Evolutionary conservation across 2,797 vertebrate genomes (phyloP).

Genomic region (Falco concolor): DNA sequence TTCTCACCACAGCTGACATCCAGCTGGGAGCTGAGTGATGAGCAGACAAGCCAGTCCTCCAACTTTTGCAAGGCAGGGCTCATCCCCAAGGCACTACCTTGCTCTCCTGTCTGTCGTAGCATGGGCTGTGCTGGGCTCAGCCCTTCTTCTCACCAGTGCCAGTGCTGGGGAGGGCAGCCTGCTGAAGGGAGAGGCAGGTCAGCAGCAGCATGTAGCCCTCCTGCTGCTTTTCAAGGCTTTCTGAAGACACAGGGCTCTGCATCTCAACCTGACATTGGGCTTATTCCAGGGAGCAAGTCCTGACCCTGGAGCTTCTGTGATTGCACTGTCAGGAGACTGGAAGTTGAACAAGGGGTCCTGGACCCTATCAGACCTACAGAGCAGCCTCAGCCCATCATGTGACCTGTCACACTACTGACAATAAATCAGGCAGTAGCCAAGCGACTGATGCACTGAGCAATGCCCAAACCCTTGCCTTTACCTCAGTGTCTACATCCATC

Average conservation of each 20-base stretch:
- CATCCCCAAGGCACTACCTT: neutral
- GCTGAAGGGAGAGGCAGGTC: neutral
- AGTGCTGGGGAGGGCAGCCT: neutral
- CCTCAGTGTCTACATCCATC: neutral
- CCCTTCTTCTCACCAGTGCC: neutral
- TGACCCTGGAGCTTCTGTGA: neutral
- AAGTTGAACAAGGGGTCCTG: neutral
- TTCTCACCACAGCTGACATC: neutral
- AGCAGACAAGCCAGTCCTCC: neutral
- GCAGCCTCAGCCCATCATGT: neutral
- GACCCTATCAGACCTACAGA: neutral
- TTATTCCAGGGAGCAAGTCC: neutral
- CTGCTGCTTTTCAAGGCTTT: neutral
- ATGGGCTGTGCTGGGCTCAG: neutral
- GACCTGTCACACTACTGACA: neutral
- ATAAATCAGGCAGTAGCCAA: neutral
- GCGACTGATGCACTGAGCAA: accelerated
- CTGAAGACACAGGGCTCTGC: neutral
- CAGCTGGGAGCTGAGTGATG: neutral
- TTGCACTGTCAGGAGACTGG: neutral
- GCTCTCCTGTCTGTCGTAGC: neutral
- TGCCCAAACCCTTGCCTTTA: neutral
- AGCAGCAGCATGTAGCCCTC: accelerated
- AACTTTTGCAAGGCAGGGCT: neutral
- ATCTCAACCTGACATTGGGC: no score